Conservation (phyloP, 2,113 vertebrate species). For the Cathartes aura region DNA sequence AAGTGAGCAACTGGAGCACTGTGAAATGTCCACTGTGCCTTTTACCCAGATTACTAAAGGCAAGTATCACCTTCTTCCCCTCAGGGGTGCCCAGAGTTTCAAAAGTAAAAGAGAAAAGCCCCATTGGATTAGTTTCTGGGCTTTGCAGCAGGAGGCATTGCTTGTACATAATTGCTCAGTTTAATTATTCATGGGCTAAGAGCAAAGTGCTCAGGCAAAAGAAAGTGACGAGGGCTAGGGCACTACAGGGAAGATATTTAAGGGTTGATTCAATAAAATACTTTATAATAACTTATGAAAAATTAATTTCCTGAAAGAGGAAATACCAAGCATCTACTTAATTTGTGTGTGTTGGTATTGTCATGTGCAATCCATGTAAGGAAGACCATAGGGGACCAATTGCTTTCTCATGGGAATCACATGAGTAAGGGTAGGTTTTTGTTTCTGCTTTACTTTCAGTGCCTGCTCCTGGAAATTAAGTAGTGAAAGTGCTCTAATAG, state of each 20-base stretch:
- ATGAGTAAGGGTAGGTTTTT: not conserved
- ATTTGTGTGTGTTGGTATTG: not conserved
- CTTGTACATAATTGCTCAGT: slow-evolving; percentile 4
- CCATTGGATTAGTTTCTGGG: slow-evolving; percentile 13
- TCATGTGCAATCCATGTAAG: not conserved
- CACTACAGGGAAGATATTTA: not conserved
- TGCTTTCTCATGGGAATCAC: slow-evolving; percentile 8
- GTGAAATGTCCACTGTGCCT: not conserved
- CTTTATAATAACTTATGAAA: slow-evolving; percentile 41
- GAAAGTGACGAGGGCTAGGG: not conserved
- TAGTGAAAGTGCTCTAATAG: not conserved
- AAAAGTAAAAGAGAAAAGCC: slow-evolving; percentile 11
- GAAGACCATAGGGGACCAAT: not conserved
- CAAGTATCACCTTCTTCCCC: not conserved
- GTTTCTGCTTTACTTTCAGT: not conserved
- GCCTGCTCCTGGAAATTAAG: not conserved
- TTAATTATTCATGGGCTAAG: slow-evolving; percentile 46
- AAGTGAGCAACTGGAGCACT: not conserved
- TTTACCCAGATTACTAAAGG: slow-evolving; percentile 28
- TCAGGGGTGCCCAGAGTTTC: slow-evolving; percentile 1
- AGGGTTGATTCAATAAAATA: not conserved
- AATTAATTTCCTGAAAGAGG: slow-evolving; percentile 35
- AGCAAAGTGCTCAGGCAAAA: not conserved
- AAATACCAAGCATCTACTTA: not conserved
- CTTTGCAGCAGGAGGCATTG: slow-evolving; percentile 29